These are phyloP conservation scores for Drosophila yakuba DNA, from an alignment of 1,140 invertebrate species.

Conservation along the genomic window DNA sequence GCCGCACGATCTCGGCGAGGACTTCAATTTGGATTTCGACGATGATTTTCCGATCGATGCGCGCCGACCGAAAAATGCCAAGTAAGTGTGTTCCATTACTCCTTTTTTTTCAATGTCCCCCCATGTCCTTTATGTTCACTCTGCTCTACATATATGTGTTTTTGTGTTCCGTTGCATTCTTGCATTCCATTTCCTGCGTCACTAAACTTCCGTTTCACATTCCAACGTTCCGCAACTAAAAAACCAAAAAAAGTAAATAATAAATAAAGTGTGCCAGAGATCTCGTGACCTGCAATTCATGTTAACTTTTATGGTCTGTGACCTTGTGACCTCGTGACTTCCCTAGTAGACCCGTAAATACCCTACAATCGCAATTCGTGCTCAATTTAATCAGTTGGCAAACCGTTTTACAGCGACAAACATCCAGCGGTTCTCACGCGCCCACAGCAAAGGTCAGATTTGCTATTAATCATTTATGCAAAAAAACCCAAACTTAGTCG, in stretches of 20 bases:
- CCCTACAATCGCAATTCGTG: not conserved
- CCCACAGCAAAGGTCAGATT: conserved; percentile 83
- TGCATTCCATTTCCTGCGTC: conserved; percentile 19
- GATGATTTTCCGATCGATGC: conserved; percentile 85
- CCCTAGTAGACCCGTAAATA: conserved; percentile 7
- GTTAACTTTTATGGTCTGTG: not conserved
- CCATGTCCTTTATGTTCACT: too few relatives aligned
- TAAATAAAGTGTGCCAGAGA: not conserved
- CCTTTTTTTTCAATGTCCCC: too few relatives aligned
- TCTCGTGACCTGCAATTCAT: not conserved
- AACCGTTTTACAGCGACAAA: conserved; percentile 80
- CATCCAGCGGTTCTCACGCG: conserved; percentile 76
- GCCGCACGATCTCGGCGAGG: conserved; percentile 86
- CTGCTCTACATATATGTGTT: conserved; percentile 8
- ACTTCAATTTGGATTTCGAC: conserved; percentile 85
- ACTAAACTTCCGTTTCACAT: conserved; percentile 12
- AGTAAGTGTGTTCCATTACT: conserved; percentile 88
- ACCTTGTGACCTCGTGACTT: conserved; percentile 2
- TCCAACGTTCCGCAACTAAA: not conserved
- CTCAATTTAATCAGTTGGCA: conserved; percentile 64
- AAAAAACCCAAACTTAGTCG: not conserved
- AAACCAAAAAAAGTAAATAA: too few relatives aligned
- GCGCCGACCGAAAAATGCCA: conserved; percentile 92
- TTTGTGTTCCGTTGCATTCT: conserved; percentile 25
- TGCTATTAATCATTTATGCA: conserved; percentile 42